Evolutionary conservation across 2,888 invertebrate genomes (phyloP), one percentile per base, ranked within the genome.

Genomic region (Lasius platythorax): DNA sequence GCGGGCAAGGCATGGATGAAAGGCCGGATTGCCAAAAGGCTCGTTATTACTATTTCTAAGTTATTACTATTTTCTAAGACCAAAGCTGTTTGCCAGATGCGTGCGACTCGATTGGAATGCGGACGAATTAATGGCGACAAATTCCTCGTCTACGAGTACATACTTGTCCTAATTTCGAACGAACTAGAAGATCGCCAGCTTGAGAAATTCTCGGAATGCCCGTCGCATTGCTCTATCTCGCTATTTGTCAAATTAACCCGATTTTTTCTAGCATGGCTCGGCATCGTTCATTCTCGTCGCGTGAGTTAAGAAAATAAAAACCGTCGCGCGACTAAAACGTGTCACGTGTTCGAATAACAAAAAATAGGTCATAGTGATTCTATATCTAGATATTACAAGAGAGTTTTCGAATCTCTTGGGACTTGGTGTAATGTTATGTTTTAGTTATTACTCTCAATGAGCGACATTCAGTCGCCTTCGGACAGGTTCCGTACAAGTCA

Each of bases 91-190:
- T 81, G 82, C 61, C 70, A 82, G 67, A 82, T 83, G 82, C 81
- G 86, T 90, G 46, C 18, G 23, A 2, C 88, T 88, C 87, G 86
- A 90, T 89, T 89, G 89, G 87, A 92, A 91, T 90, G 91, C 90
- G 90, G 90, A 85, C 91, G 84, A 92, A 91, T 90, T 89, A 91
- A 92, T 90, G 88, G 83, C 86, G 82, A 87, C 85, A 83, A 87
- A 87, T 88, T 88, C 88, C 90, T 85, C 82, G 79, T 75, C 64
- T 30, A 68, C 46, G 58, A 53, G 63, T 70, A 73, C 67, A 82
- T 18, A 74, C 56, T 82, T 67, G 89, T 70, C 73, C 88, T 40
- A 82, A 79, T 84, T 85, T 76, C 78, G 64, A 73, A 8, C 50
- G 12, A 40, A 23, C n/a, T 86, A 37, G 11, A 30, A 37, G 82